Conservation (phyloP, 2,888 invertebrate species). For the Drosophila mimica region DNA sequence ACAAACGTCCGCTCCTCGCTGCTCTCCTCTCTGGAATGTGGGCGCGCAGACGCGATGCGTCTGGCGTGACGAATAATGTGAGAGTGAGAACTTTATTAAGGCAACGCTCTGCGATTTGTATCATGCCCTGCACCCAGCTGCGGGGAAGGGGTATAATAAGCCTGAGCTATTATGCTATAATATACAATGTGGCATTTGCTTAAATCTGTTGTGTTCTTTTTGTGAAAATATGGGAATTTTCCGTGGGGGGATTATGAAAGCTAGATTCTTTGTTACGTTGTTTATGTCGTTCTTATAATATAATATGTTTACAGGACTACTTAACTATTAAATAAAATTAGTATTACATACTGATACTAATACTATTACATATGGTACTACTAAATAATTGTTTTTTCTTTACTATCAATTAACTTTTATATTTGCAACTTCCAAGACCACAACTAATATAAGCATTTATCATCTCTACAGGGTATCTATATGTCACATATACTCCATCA, state of each 20-base stretch:
- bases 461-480: constrained; percentile 11
- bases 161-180: background rate
- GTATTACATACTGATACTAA: rapidly evolving
- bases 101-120: constrained; percentile 44
- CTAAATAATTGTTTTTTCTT: too few species aligned
- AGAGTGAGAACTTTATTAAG: constrained; percentile 66
- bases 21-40: constrained; percentile 46
- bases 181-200: background rate
- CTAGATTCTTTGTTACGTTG: background rate
- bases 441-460: background rate
- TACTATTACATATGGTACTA: too few species aligned
- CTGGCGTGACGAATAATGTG: constrained; percentile 65
- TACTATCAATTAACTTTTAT: background rate
- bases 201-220: background rate
- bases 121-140: constrained; percentile 28
- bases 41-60: constrained; percentile 57
- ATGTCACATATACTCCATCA: background rate
- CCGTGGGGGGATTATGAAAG: background rate
- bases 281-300: background rate
- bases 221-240: background rate
- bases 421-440: background rate
- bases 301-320: background rate
- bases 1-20: constrained; percentile 1
- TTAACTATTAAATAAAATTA: background rate
- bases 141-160: constrained; percentile 12